Evolutionary conservation across 1,140 invertebrate genomes (phyloP).

Genomic region (Chionoecetes opilio): DNA sequence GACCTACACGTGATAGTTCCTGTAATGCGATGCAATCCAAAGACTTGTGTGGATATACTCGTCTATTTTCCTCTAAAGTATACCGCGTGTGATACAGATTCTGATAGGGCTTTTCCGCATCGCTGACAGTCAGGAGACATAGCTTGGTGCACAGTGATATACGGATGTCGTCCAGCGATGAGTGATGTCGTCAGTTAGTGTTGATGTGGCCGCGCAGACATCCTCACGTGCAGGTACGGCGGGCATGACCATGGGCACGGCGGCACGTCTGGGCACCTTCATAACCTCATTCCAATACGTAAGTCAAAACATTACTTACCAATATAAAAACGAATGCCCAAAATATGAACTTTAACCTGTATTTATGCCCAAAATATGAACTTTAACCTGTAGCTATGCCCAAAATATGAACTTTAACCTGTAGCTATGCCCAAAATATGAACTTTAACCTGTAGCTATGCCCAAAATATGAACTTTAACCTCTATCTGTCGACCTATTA

Average conservation of each 20-base stretch:
- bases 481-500: slow-evolving; percentile 4
- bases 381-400: not conserved
- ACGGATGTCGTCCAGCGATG: not conserved
- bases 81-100: not conserved
- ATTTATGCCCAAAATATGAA: not conserved
- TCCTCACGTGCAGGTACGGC: not conserved
- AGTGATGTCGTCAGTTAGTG: not conserved
- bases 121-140: not conserved
- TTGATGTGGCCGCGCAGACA: not conserved
- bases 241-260: not conserved
- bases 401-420: no score
- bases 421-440: not conserved
- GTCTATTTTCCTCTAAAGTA: not conserved
- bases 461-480: no score
- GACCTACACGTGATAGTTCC: no score
- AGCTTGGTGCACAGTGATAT: not conserved
- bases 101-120: not conserved
- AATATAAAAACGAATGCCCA: not conserved
- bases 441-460: not conserved
- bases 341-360: no score
- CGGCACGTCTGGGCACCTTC: not conserved
- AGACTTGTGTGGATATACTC: not conserved
- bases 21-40: not conserved
- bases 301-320: not conserved
- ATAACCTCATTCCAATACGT: not conserved